phyloP scores from a whole-genome alignment of 2,888 invertebrate genomes.

The Saturnia pavonia region DNA sequence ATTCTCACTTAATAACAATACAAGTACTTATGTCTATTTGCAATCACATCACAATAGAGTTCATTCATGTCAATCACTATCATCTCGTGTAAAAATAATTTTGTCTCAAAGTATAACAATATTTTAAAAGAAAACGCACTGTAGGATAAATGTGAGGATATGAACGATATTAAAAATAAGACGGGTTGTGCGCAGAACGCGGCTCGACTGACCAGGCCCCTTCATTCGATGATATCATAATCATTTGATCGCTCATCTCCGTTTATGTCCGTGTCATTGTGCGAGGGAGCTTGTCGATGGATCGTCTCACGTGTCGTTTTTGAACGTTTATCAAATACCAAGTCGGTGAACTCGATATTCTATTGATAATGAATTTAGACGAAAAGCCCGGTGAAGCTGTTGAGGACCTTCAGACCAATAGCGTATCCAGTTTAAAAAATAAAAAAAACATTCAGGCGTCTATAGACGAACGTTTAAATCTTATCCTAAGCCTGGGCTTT shows the following conservation, averaged over 20 bases:
- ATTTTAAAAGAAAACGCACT: constrained; percentile 54
- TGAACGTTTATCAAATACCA: constrained; percentile 26
- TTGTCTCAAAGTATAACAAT: constrained; percentile 35
- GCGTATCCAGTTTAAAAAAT: no score
- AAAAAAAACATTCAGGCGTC: no score
- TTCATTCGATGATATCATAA: constrained; percentile 65
- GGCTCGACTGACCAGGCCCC: constrained; percentile 69
- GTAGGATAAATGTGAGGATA: constrained; percentile 27
- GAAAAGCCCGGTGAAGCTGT: no score
- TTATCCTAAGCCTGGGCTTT: no score
- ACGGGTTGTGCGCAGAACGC: constrained; percentile 63
- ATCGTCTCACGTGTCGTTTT: constrained; percentile 33
- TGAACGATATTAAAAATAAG: constrained; percentile 17
- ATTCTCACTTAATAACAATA: neutral
- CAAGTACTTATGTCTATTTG: neutral
- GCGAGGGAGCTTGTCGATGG: constrained; percentile 36
- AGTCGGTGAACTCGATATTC: constrained; percentile 50
- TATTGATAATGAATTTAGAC: constrained; percentile 8
- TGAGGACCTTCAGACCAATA: no score
- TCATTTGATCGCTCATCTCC: constrained; percentile 78
- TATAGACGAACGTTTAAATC: no score
- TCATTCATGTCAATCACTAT: neutral
- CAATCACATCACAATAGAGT: neutral
- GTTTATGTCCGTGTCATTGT: constrained; percentile 65
- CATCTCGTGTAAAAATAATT: neutral